These are phyloP conservation scores for Lagopus muta DNA, from an alignment of 2,113 vertebrate species.

Conservation along the genomic window DNA sequence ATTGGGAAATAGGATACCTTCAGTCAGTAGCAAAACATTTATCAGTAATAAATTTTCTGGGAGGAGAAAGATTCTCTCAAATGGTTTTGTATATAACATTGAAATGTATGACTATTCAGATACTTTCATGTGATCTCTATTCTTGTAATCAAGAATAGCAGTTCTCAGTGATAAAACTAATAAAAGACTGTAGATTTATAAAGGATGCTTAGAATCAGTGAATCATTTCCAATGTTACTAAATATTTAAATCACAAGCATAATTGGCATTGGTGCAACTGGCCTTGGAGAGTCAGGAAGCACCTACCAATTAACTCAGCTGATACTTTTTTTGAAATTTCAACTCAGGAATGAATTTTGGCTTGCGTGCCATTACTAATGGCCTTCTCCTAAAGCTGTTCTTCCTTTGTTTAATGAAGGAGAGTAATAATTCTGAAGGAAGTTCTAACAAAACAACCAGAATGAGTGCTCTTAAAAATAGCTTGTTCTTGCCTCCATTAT, in stretches of 20 bases:
- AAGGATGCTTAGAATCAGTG: background rate
- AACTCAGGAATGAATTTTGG: background rate
- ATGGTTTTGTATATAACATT: background rate
- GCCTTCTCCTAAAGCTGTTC: background rate
- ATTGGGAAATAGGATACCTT: background rate
- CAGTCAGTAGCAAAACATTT: background rate
- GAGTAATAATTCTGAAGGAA: background rate
- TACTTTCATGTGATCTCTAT: background rate
- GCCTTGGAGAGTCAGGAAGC: background rate
- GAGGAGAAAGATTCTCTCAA: background rate
- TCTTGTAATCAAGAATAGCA: background rate
- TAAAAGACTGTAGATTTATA: background rate
- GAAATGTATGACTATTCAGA: background rate
- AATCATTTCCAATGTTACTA: background rate
- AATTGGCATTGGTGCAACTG: background rate
- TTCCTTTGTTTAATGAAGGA: background rate
- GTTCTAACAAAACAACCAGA: background rate
- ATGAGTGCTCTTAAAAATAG: background rate
- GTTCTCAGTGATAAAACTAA: background rate
- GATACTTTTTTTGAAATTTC: background rate
- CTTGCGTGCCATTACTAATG: background rate
- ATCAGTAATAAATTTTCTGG: background rate
- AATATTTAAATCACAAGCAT: background rate
- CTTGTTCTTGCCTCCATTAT: background rate
- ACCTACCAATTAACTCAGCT: background rate